These are phyloP conservation scores for Lordiphosa clarofinis DNA, from an alignment of 1,140 invertebrate species.

Conservation along the genomic window DNA sequence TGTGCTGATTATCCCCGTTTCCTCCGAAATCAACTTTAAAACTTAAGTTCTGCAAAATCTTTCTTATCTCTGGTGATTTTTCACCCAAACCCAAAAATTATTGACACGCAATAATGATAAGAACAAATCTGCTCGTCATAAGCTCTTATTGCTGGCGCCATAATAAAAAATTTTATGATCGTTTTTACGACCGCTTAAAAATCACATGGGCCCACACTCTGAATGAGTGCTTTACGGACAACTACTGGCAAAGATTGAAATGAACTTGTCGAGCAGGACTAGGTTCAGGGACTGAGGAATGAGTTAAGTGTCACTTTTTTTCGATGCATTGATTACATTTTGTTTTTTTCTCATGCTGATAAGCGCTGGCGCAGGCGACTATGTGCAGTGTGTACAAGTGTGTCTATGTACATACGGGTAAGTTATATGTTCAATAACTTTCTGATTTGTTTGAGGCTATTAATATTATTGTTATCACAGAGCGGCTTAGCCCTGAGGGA, in stretches of 20 bases:
- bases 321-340: conserved; percentile 15
- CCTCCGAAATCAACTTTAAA: no score
- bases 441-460: conserved; percentile 39
- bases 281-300: neutral
- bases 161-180: conserved; percentile 60
- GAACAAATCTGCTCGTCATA: conserved; percentile 20
- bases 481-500: conserved; percentile 52
- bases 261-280: conserved; percentile 11
- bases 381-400: neutral
- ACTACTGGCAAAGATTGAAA: conserved; percentile 20
- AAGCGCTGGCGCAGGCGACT: conserved; percentile 13
- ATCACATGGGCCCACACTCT: conserved; percentile 12
- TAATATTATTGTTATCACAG: conserved; percentile 33
- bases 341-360: conserved; percentile 48
- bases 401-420: conserved; percentile 2
- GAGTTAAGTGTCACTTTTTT: conserved; percentile 1
- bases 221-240: conserved; percentile 21
- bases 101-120: no score
- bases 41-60: no score
- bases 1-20: no score
- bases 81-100: no score
- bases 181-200: conserved; percentile 47
- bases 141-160: conserved; percentile 73
- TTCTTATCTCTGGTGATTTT: no score
- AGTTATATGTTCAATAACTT: conserved; percentile 53